Evolutionary conservation across 1,140 invertebrate species (phyloP), one percentile per base, ranked within the genome.

Genomic region (Spodoptera litura): DNA sequence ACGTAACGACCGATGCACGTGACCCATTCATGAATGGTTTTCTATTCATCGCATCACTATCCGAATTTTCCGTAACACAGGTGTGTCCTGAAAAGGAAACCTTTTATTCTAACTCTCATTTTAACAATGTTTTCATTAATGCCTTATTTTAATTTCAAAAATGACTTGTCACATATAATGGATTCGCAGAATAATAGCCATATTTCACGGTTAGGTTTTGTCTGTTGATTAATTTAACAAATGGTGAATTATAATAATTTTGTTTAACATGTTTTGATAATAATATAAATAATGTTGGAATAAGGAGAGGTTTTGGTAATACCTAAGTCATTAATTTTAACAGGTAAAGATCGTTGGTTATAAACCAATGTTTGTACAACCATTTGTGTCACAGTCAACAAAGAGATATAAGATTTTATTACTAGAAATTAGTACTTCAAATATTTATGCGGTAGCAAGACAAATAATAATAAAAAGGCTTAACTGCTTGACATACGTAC

Each of bases 401-500:
- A 10, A 66, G 38, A 12, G 38, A 66, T 66, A 49, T 49, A 11
- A 49, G 38, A 49, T 66, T 66, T 66, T 66, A 66, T 66, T 66
- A 12, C 62, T 49, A 20, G n/a, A 49, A 15, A 66, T 66, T 9
- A 66, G 13, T 49, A 66, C 62, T 49, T 25, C 38, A 66, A 49
- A 66, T 15, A 66, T 49, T 5, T 4, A n/a, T 4, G 27, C 27
- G 58, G 62, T 49, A 25, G 62, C 15, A 44, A 66, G 9, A 5
- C n/a, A 49, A 51, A 66, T 15, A 66, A 66, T 66, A 66, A 66
- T 66, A 66, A 66, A 61, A 49, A 66, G 62, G 62, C 15, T 66
- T 66, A 66, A 15, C 38, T 10, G 3, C 3, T 12, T 11, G 9
- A 66, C 15, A 49, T 13, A 38, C n/a, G 3, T 15, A 44, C n/a